A percentile compares a stretch with the other conserved stretches of the same genome.
phyloP scores from a whole-genome alignment of 1,140 invertebrate genomes.

The Macrocentrus cingulum region DNA sequence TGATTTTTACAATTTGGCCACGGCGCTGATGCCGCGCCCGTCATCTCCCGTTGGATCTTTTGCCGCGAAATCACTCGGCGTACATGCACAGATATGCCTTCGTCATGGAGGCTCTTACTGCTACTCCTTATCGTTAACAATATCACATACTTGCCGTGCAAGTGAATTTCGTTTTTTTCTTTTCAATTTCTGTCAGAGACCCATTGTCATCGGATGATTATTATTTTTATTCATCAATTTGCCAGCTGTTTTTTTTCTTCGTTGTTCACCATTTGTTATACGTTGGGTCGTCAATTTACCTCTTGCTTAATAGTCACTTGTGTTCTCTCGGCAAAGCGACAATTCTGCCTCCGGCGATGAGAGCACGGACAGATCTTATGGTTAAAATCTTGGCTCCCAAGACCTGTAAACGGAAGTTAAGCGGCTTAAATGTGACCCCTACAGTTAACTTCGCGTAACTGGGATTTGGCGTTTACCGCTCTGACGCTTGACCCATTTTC shows the following conservation, averaged over 20 bases:
- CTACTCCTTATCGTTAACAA: slow-evolving; percentile 20
- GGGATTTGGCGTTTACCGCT: slow-evolving; percentile 24
- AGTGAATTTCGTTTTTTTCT: background rate
- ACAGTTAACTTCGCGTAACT: slow-evolving; percentile 25
- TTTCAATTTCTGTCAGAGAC: background rate
- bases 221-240: background rate
- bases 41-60: slow-evolving; percentile 41
- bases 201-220: too few species aligned
- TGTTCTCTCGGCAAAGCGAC: too few species aligned
- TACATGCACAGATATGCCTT: slow-evolving; percentile 41
- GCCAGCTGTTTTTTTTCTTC: too few species aligned
- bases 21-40: slow-evolving; percentile 30
- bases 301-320: too few species aligned
- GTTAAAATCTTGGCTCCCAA: slow-evolving; percentile 28
- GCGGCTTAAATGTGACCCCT: slow-evolving; percentile 24
- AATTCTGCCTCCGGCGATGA: too few species aligned
- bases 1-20: slow-evolving; percentile 47
- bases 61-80: slow-evolving; percentile 10
- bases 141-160: slow-evolving; percentile 14
- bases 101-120: slow-evolving; percentile 37
- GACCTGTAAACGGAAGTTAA: slow-evolving; percentile 31
- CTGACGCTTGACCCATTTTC: slow-evolving; percentile 30
- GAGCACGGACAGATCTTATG: slow-evolving; percentile 12
- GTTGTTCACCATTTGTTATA: too few species aligned
- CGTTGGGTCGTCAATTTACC: too few species aligned